Conservation (phyloP, 2,888 invertebrate species). For the Philhelius pedissequus region DNA sequence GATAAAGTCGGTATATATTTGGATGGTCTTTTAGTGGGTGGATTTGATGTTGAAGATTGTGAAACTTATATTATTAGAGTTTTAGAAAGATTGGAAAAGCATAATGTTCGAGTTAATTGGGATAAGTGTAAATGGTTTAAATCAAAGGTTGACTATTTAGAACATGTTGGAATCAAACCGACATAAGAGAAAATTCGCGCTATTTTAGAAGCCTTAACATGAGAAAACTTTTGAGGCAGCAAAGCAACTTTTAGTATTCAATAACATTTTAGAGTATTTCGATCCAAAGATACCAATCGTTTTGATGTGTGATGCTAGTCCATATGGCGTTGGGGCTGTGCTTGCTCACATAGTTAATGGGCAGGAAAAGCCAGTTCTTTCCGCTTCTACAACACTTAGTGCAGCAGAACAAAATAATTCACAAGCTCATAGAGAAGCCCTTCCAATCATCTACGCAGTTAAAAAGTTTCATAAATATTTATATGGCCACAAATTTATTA, state of each 20-base stretch:
- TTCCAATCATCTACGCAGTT: not conserved
- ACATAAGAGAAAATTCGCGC: no score
- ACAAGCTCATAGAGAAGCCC: not conserved
- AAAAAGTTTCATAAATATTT: not conserved
- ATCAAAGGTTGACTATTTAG: no score
- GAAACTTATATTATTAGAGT: no score
- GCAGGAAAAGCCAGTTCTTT: slow-evolving; percentile 35
- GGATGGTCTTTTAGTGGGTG: no score
- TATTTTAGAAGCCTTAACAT: no score
- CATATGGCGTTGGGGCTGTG: slow-evolving; percentile 34
- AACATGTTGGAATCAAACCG: no score
- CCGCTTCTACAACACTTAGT: slow-evolving; percentile 30
- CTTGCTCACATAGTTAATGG: slow-evolving; percentile 39
- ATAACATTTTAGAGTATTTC: slow-evolving; percentile 34
- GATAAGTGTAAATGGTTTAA: no score
- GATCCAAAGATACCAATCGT: slow-evolving; percentile 46
- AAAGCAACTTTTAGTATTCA: slow-evolving; percentile 30
- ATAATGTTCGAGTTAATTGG: no score
- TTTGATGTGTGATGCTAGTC: slow-evolving; percentile 35
- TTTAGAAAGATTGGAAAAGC: no score
- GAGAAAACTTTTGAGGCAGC: slow-evolving; percentile 20
- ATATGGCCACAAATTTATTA: not conserved
- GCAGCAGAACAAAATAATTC: not conserved
- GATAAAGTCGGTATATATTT: no score
- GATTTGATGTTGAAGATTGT: no score